A percentile compares a stretch with the other conserved stretches of the same genome.
Conservation (phyloP, 2,797 vertebrate genomes). For the Chaenodraco wilsoni region DNA sequence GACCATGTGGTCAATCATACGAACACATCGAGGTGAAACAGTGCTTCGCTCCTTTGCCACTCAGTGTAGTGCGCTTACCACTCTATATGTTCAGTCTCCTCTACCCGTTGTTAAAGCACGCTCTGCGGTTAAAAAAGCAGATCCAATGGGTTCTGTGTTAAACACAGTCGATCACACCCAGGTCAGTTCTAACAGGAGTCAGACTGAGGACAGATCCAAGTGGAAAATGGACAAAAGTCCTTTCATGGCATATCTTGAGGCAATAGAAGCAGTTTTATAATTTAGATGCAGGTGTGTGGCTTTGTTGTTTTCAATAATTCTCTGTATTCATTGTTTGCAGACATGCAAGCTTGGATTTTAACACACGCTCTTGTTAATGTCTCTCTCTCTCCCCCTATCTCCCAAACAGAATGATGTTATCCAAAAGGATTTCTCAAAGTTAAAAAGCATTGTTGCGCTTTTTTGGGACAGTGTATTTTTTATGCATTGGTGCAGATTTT, state of each 20-base stretch:
- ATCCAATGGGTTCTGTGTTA: constrained; percentile 43
- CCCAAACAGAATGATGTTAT: constrained; percentile 35
- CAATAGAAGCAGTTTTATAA: constrained; percentile 84
- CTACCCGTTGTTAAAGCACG: constrained; percentile 30
- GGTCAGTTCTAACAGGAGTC: constrained; percentile 56
- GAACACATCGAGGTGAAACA: constrained; percentile 63
- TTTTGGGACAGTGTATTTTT: constrained; percentile 45
- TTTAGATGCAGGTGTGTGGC: constrained; percentile 83
- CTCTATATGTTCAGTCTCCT: constrained; percentile 46
- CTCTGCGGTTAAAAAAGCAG: constrained; percentile 31
- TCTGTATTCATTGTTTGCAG: constrained; percentile 82
- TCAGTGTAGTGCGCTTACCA: constrained; percentile 66
- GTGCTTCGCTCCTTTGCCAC: constrained; percentile 57
- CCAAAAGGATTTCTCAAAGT: constrained; percentile 41
- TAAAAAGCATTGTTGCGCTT: constrained; percentile 59
- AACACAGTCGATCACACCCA: constrained; percentile 47
- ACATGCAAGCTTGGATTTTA: constrained; percentile 90
- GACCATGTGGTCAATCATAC: constrained; percentile 55
- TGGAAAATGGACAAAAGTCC: constrained; percentile 53
- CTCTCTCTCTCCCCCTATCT: constrained; percentile 50
- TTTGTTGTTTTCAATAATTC: constrained; percentile 69
- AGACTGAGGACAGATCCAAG: constrained; percentile 62
- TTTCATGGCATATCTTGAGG: constrained; percentile 83
- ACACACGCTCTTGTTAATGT: constrained; percentile 59
- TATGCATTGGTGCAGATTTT: constrained; percentile 59